phyloP scores from a whole-genome alignment of 2,113 vertebrate species.

The Papio anubis region DNA sequence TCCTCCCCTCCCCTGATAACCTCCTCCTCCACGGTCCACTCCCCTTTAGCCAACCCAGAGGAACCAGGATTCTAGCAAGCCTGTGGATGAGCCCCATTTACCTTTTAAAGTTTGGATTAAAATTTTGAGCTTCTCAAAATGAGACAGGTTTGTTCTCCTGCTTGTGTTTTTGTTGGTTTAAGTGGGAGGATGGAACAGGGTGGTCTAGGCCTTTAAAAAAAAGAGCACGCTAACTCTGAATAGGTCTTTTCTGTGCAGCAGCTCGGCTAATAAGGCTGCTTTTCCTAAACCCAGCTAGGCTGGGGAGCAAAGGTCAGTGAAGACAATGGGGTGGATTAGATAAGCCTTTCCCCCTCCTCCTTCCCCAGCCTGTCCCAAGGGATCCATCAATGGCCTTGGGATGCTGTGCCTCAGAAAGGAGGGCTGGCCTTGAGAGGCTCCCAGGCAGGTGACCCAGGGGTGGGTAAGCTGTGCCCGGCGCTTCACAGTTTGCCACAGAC shows the following conservation, averaged over 20 bases:
- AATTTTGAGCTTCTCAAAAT: neutral
- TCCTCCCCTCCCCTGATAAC: neutral
- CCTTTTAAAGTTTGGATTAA: conserved; percentile 20
- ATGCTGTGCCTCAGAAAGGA: neutral
- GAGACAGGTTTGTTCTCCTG: neutral
- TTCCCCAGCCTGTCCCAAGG: neutral
- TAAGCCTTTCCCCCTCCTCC: neutral
- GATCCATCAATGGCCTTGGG: neutral
- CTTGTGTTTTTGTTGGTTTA: conserved; percentile 48
- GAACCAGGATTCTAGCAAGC: neutral
- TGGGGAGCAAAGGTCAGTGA: conserved; percentile 44
- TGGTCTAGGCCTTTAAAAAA: conserved; percentile 44
- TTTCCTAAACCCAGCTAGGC: neutral
- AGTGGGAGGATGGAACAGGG: neutral
- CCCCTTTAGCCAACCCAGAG: neutral
- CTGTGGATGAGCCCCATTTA: neutral
- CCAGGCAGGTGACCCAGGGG: neutral
- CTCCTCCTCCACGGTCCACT: neutral
- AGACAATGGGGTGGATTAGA: neutral
- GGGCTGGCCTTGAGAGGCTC: neutral
- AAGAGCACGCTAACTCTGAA: neutral
- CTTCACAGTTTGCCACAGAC: neutral
- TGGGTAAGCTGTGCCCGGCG: neutral
- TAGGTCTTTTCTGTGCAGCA: neutral
- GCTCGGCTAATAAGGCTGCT: neutral